Evolutionary conservation across 2,113 vertebrate genomes (phyloP), one percentile per base, ranked within the genome.

Genomic region (Osmerus mordax): DNA sequence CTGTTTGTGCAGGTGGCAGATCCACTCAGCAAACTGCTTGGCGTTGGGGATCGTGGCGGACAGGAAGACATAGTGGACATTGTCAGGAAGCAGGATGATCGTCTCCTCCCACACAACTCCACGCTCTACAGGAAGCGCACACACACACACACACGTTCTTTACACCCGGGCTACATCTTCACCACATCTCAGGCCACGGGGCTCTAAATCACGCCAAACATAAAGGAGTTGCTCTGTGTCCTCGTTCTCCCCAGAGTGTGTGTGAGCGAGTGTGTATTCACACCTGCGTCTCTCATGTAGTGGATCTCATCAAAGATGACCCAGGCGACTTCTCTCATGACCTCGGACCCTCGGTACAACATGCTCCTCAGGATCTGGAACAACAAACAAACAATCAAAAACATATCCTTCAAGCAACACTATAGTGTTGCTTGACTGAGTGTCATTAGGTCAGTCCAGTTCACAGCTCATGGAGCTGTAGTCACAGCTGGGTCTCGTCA

Each of bases 21-120:
- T 98, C 97, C 97, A 99, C 83, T 99, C 97, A 7, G 97, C 97
- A 89, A 99, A 99, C 87, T 99, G 97, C 28, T 93, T 93, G 9
- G 97, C 97, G 63, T 99, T 99, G 71, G 97, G 97, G 80, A 99
- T 98, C 77, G 97, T 99, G 76, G 97, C 97, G 3, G 97, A 99
- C 84, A 99, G 91, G 83, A 99, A 99, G 29, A 99, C 97, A 52
- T 99, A 98, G 79, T 97, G 97, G 47, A 99, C 97, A 0, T 99
- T 99, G 87, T 99, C 96, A 56, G 97, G 97, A 71, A 99, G 95
- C 73, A 99, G 93, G 86, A 99, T 99, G 87, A 99, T 99, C 8
- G 97, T 99, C 86, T 99, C 97, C 83, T 99, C 97, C 97, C 97
- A 99, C 15, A 99, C 97, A 1, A 99, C 97, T 21, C 97, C 97